Percentiles rank a stretch among this genome's conserved stretches.
Evolutionary conservation across 2,888 invertebrate genomes (phyloP).

Genomic region (Melieria picta): DNA sequence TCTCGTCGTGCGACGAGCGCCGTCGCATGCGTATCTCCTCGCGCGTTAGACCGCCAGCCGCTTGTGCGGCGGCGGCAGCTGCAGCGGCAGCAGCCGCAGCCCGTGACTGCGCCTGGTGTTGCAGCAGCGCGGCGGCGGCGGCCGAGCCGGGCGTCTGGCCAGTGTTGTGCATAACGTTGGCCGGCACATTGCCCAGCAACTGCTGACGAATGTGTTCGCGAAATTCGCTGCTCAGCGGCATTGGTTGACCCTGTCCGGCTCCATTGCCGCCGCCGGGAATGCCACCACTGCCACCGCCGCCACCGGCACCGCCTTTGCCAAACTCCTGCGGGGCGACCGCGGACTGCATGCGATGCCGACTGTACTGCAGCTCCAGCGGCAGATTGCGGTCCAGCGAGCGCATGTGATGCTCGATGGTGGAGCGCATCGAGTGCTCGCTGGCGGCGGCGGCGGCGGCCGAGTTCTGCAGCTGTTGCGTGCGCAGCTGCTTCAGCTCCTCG

Average conservation of each 20-base stretch:
- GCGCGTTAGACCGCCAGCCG: conserved; percentile 56
- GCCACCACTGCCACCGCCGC: conserved; percentile 28
- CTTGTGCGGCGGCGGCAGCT: conserved; percentile 51
- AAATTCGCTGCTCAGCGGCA: conserved; percentile 63
- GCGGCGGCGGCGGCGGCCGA: conserved; percentile 42
- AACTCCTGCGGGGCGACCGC: conserved; percentile 41
- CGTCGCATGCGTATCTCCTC: conserved; percentile 65
- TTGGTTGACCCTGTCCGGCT: conserved; percentile 42
- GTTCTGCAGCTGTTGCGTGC: conserved; percentile 56
- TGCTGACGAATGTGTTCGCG: conserved; percentile 65
- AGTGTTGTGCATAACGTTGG: conserved; percentile 57
- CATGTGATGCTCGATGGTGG: conserved; percentile 66
- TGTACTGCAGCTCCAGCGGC: conserved; percentile 65
- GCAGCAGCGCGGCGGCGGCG: conserved; percentile 61
- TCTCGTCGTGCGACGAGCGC: conserved; percentile 66
- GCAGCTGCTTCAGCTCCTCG: conserved; percentile 59
- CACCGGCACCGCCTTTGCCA: conserved; percentile 25
- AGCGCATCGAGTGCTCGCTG: conserved; percentile 60
- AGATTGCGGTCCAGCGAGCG: conserved; percentile 65
- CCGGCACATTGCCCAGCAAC: conserved; percentile 59
- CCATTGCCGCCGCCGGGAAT: background rate
- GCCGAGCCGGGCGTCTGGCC: conserved; percentile 61
- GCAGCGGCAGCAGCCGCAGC: conserved; percentile 60
- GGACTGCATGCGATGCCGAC: conserved; percentile 63
- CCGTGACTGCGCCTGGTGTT: conserved; percentile 63